Conservation (phyloP, 2,797 vertebrate genomes). For the Lophotriccus pileatus region DNA sequence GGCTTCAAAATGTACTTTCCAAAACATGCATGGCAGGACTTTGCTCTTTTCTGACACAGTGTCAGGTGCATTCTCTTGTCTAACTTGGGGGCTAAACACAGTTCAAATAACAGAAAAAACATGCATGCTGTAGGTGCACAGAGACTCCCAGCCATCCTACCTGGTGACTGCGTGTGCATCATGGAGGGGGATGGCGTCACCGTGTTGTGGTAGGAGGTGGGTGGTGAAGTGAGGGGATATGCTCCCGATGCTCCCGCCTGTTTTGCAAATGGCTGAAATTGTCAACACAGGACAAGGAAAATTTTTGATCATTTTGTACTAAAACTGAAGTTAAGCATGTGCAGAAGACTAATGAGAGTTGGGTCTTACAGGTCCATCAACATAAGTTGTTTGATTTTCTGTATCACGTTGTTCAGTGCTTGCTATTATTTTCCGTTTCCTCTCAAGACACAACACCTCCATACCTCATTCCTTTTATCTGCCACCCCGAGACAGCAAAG, state of each 20-base stretch:
- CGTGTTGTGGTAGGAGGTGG: slow-evolving; percentile 89
- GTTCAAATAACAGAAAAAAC: neutral
- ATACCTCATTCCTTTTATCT: neutral
- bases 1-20: neutral
- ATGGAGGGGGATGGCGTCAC: slow-evolving; percentile 95
- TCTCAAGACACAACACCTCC: neutral
- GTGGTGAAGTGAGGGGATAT: slow-evolving; percentile 95
- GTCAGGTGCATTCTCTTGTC: neutral
- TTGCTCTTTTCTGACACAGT: neutral
- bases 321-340: neutral
- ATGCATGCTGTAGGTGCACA: fast-evolving
- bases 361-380: neutral
- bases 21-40: neutral
- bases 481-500: neutral
- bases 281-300: neutral
- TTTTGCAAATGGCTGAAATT: slow-evolving; percentile 79
- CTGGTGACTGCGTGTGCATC: slow-evolving; percentile 98
- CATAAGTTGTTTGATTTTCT: neutral
- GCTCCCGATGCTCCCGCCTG: slow-evolving; percentile 81
- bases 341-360: neutral
- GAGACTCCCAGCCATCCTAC: slow-evolving; percentile 57
- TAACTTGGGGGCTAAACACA: neutral
- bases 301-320: neutral
- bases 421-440: neutral
- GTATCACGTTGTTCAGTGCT: neutral